A percentile compares a stretch with the other conserved stretches of the same genome.
Evolutionary conservation across 1,140 invertebrate genomes (phyloP).

Genomic region (Adelges cooleyi): DNA sequence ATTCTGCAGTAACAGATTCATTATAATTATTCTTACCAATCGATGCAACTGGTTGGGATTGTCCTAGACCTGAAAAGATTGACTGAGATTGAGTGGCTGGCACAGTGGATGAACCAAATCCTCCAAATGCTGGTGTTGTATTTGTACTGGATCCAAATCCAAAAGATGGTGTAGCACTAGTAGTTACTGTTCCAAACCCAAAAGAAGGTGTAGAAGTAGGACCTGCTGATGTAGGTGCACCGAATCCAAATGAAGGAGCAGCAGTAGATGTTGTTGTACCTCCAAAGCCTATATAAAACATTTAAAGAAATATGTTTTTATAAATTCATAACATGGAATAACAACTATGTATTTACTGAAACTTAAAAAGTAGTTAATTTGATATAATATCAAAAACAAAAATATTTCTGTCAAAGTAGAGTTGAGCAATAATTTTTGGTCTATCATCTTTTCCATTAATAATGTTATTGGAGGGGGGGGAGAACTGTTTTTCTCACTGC

Average conservation of each 20-base stretch:
- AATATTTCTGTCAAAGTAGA: too few species aligned
- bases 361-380: too few species aligned
- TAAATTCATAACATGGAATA: too few species aligned
- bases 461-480: too few species aligned
- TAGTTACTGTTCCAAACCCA: constrained; percentile 42
- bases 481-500: too few species aligned
- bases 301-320: neutral
- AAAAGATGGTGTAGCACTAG: constrained; percentile 26
- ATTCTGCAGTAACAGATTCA: neutral
- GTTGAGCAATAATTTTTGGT: too few species aligned
- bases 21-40: constrained; percentile 17
- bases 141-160: constrained; percentile 34
- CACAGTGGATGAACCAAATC: constrained; percentile 20
- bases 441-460: too few species aligned
- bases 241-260: constrained; percentile 33
- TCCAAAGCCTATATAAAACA: constrained; percentile 32
- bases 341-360: too few species aligned
- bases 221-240: constrained; percentile 32
- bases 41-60: constrained; percentile 30
- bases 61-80: constrained; percentile 35
- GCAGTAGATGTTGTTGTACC: constrained; percentile 33
- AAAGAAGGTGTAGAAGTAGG: constrained; percentile 42
- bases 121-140: constrained; percentile 3
- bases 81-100: constrained; percentile 30
- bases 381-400: too few species aligned